Base-by-base conservation (phyloP, 2,113 vertebrate species). In the Leiothrix lutea region DNA sequence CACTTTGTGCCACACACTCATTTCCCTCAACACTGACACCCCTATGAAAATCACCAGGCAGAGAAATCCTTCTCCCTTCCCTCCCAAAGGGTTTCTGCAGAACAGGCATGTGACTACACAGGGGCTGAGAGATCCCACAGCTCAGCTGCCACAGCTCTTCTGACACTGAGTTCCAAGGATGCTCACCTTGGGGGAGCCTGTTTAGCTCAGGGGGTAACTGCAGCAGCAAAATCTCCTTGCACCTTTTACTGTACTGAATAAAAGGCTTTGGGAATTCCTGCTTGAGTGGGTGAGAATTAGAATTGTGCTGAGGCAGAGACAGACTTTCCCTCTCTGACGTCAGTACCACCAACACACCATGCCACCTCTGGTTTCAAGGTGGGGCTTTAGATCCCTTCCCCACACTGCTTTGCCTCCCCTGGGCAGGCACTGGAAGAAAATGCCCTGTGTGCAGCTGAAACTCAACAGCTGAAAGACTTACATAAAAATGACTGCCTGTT, bases 191-290 rank as follows among this genome's bases (percentile, higher is more conserved):
- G 33, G 20, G 25, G 5, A 54, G 35, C 7, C 7, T 88, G 62
- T 80, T 92, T 88, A 54, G 53, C 29, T 33, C 42, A 58, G 28
- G 6, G 57, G 7, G 35, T 77, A 94, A 82, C 42, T 23, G 70
- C 38, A 69, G 66, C 42, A 90, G 38, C n/a, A 50, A 86, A 85
- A 72, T 36, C 5, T 53, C 44, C 58, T 66, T n/a, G 21, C 54
- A 70, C 22, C 35, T 89, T 79, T 92, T 54, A 33, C 51, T 14
- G 62, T 10, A 58, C 18, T 47, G 28, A 78, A 70, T 23, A 77
- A 91, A 94, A 77, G 23, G 44, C 90, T 74, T 77, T 74, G 51
- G 92, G 82, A 95, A 93, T 70, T 92, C 85, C 51, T 83, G 42
- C 47, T 60, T 51, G 72, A 92, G 86, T 67, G 83, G 64, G 93